Base-by-base conservation (phyloP, 2,113 vertebrate genomes). In the Corythoichthys haematopterus region DNA sequence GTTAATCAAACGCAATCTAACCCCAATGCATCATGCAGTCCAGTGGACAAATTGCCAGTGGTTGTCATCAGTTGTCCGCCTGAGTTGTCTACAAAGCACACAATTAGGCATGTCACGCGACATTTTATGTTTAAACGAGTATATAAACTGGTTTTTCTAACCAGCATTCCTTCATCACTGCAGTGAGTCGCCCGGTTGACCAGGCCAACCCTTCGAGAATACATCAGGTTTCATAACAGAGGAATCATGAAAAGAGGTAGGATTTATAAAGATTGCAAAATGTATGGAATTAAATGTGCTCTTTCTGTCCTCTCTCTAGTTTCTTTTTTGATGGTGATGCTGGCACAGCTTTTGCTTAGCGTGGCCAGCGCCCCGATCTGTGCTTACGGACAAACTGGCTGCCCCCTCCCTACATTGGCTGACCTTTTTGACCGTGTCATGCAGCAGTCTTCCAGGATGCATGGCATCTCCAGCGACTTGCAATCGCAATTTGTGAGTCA, bases 401-500 rank as follows among this genome's bases (percentile, higher is more conserved):
- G 83, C 57, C 85, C 60, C 2, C 33, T 67, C 10, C 72, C 80
- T 14, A 71, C 77, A 3, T 80, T 87, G 60, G 68, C 80, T 0
- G 87, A 90, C 43, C 80, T 90, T 63, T 91, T 93, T 15, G 80
- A 91, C 51, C 74, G 91, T 37, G 84, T 90, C 59, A 87, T 90
- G 56, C 88, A 88, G 55, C 90, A 89, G 80, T 92, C 87, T 6
- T 82, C 79, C 64, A 88, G 86, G 76, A 88, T 91, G 68, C 86
- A 89, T 16, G 72, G 78, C 68, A 81, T 91, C 70, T 91, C 90
- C 76, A 87, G 69, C n/a, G 85, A 87, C 65, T 84, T 91, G 63
- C 85, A 82, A 66, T 68, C 83, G 36, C 79, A 91, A 71, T 79
- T 86, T 72, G 85, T 90, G 68, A 86, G 88, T 52, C 0, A 50